These are phyloP conservation scores for Coreius guichenoti DNA, from an alignment of 2,797 vertebrate species.

Conservation along the genomic window DNA sequence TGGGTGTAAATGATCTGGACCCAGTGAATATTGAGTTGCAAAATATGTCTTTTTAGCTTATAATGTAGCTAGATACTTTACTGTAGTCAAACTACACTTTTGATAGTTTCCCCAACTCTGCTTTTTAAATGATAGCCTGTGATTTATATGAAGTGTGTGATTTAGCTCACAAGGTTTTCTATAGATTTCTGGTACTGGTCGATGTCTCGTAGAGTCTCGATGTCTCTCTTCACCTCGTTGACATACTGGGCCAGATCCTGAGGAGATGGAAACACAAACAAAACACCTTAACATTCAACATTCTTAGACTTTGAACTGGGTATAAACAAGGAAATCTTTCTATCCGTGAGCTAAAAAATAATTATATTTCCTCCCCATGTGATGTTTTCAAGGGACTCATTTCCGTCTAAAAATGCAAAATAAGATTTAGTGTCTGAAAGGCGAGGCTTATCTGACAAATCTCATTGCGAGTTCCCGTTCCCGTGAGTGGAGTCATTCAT, in stretches of 20 bases:
- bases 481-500: conserved; percentile 48
- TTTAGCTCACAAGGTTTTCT: conserved; percentile 90
- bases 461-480: conserved; percentile 1
- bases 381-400: conserved; percentile 16
- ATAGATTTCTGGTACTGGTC: conserved; percentile 96
- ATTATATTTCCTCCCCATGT: conserved; percentile 1
- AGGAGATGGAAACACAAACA: conserved; percentile 31
- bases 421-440: conserved; percentile 14
- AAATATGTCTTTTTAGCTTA: not conserved
- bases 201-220: conserved; percentile 94
- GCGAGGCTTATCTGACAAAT: conserved; percentile 30
- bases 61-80: not conserved
- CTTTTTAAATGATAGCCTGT: not conserved
- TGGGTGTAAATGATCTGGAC: not conserved
- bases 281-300: conserved; percentile 9
- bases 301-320: not conserved
- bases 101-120: not conserved
- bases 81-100: too few relatives aligned
- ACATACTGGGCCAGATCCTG: conserved; percentile 98
- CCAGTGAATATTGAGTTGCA: not conserved
- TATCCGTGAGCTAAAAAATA: conserved; percentile 4
- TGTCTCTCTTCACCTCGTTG: conserved; percentile 99
- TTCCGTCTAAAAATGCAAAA: not conserved
- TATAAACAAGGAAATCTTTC: conserved; percentile 26
- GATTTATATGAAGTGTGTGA: not conserved